Conservation (phyloP, 2,888 invertebrate species). For the Eulithis prunata region DNA sequence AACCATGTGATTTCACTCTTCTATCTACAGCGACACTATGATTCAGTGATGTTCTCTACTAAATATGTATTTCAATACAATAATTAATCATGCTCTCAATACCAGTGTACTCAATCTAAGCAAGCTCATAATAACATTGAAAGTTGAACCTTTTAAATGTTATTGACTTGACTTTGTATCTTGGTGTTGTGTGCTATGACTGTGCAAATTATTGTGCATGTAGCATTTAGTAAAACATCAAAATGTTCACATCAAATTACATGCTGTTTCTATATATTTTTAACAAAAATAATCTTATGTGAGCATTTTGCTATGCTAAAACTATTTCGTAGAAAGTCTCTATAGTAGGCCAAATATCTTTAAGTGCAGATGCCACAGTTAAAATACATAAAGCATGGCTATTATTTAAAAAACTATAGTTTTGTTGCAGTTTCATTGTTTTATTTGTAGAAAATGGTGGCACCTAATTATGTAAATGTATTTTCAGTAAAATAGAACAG, state of each 20-base stretch:
- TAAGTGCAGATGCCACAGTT: conserved; percentile 9
- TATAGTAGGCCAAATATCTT: conserved; percentile 29
- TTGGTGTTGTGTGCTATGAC: conserved; percentile 6
- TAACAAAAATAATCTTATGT: conserved; percentile 21
- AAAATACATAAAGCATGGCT: conserved; percentile 2
- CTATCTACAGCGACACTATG: neutral
- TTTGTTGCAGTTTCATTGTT: conserved; percentile 74
- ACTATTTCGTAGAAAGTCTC: conserved; percentile 57
- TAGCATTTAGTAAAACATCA: neutral
- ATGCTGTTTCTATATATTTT: neutral
- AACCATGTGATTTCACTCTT: neutral
- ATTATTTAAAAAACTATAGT: conserved; percentile 38
- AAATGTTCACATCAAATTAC: conserved; percentile 22
- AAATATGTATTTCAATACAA: conserved; percentile 3
- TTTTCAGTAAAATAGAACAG: conserved; percentile 7
- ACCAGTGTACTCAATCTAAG: neutral
- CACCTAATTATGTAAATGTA: conserved; percentile 15
- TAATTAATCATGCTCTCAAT: conserved; percentile 4
- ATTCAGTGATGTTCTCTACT: conserved; percentile 59
- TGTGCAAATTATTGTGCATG: neutral
- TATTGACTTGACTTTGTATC: conserved; percentile 1
- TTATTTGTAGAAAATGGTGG: conserved; percentile 25
- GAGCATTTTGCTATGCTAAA: conserved; percentile 24
- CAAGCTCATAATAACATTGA: neutral
- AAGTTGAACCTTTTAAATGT: neutral